Conservation (phyloP, 2,888 invertebrate genomes). For the Pachycephus smyrnensis region DNA sequence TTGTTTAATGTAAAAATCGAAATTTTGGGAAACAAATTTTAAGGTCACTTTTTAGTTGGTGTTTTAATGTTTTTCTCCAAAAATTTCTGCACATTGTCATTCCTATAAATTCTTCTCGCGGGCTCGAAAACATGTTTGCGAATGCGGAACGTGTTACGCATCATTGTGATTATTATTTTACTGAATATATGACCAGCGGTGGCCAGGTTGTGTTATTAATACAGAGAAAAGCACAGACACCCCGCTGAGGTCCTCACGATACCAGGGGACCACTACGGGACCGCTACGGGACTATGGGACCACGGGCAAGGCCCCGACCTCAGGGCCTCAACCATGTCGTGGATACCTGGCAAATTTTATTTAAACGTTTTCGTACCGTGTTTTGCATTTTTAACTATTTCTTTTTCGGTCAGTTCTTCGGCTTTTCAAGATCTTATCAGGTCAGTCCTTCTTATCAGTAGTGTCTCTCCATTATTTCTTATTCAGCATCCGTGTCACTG, state of each 20-base stretch:
- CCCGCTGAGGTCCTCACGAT: constrained; percentile 57
- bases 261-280: constrained; percentile 18
- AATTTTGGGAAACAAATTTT: too few relatives aligned
- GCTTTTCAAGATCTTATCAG: constrained; percentile 4
- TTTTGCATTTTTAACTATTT: background rate
- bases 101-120: background rate
- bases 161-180: constrained; percentile 54
- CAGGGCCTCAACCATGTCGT: constrained; percentile 26
- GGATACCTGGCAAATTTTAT: background rate
- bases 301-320: constrained; percentile 52
- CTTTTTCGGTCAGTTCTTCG: background rate
- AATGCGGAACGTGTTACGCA: constrained; percentile 48
- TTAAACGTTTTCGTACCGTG: background rate
- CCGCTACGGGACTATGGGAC: background rate
- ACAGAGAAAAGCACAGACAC: constrained; percentile 50
- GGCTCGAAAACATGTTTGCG: constrained; percentile 21
- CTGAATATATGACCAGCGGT: constrained; percentile 43
- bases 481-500: background rate
- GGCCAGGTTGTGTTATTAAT: constrained; percentile 50
- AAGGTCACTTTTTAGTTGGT: background rate
- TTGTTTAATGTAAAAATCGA: background rate
- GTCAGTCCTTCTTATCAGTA: background rate
- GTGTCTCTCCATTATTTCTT: background rate
- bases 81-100: background rate
- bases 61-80: background rate